Evolutionary conservation across 2,888 invertebrate genomes (phyloP).

Genomic region (Bhutanitis thaidina): DNA sequence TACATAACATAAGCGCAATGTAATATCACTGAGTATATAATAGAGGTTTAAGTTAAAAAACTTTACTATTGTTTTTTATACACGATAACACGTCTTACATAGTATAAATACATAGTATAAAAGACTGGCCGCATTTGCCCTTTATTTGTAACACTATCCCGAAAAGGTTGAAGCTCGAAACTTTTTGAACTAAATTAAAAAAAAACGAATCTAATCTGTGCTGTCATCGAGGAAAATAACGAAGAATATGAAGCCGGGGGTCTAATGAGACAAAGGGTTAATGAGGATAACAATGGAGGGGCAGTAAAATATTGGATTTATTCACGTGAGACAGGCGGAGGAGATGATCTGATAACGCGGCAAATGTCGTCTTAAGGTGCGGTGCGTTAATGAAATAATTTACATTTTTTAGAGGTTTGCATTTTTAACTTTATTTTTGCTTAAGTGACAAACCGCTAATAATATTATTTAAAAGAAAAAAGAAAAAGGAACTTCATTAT

Average conservation of each 20-base stretch:
- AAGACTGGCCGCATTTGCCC: slow-evolving; percentile 32
- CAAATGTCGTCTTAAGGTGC: slow-evolving; percentile 58
- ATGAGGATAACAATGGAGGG: slow-evolving; percentile 73
- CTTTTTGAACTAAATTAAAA: slow-evolving; percentile 22
- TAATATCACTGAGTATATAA: no score
- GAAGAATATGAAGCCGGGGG: slow-evolving; percentile 62
- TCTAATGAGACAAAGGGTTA: slow-evolving; percentile 79
- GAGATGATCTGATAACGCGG: slow-evolving; percentile 68
- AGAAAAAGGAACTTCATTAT: no score
- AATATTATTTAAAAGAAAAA: no score
- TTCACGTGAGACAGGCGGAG: slow-evolving; percentile 57
- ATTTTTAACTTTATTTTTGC: neutral
- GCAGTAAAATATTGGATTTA: slow-evolving; percentile 76
- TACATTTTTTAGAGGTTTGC: neutral
- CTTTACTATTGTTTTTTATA: no score
- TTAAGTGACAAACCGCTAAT: neutral
- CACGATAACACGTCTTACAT: no score
- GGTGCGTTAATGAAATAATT: slow-evolving; percentile 20
- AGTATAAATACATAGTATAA: slow-evolving; percentile 33
- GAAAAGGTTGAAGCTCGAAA: slow-evolving; percentile 39
- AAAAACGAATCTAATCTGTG: slow-evolving; percentile 60
- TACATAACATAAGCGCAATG: no score
- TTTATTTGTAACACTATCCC: slow-evolving; percentile 38
- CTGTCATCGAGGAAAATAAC: slow-evolving; percentile 71
- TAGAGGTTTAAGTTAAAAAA: no score